Conservation (phyloP, 2,113 vertebrate genomes). For the Cepphus grylle region DNA sequence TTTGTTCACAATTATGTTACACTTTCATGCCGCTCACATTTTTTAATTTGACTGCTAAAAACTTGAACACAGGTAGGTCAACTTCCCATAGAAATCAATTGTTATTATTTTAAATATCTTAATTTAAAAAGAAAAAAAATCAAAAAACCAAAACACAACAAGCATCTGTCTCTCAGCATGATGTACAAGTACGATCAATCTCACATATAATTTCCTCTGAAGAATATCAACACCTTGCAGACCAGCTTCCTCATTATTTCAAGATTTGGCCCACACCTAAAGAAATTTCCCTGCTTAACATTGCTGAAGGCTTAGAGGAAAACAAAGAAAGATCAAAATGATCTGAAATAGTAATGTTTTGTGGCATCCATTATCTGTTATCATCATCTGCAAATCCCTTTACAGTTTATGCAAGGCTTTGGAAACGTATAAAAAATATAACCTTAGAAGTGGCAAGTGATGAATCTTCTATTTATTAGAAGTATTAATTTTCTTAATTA, state of each 20-base stretch:
- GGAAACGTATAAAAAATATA: not conserved
- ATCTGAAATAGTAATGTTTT: not conserved
- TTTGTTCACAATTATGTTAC: not conserved
- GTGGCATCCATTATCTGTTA: not conserved
- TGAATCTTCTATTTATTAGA: not conserved
- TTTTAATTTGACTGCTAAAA: not conserved
- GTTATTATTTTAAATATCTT: not conserved
- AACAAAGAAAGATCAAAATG: not conserved
- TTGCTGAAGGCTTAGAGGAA: not conserved
- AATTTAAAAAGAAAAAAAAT: not conserved
- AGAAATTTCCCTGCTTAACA: not conserved
- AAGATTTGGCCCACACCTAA: not conserved
- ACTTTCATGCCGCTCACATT: not conserved
- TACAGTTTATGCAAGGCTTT: not conserved
- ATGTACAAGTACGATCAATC: not conserved
- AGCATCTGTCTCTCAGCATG: not conserved
- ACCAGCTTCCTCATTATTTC: not conserved
- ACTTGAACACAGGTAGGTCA: not conserved
- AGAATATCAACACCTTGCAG: not conserved
- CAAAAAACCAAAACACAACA: not conserved
- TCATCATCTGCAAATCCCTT: not conserved
- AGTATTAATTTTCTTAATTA: not conserved
- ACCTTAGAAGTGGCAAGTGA: not conserved
- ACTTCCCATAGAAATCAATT: not conserved
- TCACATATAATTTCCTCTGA: not conserved